These are phyloP conservation scores for Alloplasta piceator DNA, from an alignment of 2,888 invertebrate genomes.

Conservation along the genomic window DNA sequence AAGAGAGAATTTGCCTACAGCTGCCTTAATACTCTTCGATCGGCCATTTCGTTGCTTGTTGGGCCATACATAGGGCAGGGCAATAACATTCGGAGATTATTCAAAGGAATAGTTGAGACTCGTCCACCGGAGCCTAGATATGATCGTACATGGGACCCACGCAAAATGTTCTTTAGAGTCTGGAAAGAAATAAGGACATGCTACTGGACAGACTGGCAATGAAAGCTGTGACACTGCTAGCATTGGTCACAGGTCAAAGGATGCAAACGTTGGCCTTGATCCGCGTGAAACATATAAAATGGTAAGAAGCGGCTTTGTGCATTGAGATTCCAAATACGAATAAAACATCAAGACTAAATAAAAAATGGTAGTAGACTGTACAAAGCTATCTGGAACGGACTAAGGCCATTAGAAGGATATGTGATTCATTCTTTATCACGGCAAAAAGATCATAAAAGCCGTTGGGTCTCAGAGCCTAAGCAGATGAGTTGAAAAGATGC, in stretches of 20 bases:
- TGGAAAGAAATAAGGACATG: not conserved
- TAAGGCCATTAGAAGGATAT: not conserved
- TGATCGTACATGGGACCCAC: slow-evolving; percentile 53
- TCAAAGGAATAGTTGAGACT: slow-evolving; percentile 35
- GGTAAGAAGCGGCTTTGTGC: not conserved
- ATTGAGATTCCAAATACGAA: slow-evolving; percentile 26
- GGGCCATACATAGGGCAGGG: slow-evolving; percentile 41
- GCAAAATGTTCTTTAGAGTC: not conserved
- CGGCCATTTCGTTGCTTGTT: slow-evolving; percentile 43
- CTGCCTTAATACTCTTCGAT: slow-evolving; percentile 35
- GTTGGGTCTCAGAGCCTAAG: slow-evolving; percentile 14
- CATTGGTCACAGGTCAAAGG: slow-evolving; percentile 29
- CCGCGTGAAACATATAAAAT: slow-evolving; percentile 5
- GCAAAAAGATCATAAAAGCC: slow-evolving; percentile 14
- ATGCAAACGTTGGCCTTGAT: slow-evolving; percentile 27
- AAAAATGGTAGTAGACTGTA: slow-evolving; percentile 3
- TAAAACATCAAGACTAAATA: slow-evolving; percentile 18
- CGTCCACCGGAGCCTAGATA: slow-evolving; percentile 48
- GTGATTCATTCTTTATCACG: slow-evolving; percentile 44
- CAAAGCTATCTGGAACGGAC: not conserved
- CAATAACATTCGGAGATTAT: slow-evolving; percentile 44
- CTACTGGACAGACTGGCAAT: slow-evolving; percentile 8
- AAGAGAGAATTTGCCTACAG: slow-evolving; percentile 24
- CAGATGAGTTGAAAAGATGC: slow-evolving; percentile 10
- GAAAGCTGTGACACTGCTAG: slow-evolving; percentile 5